Conservation (phyloP, 1,140 invertebrate species). For the Penaeus vannamei region DNA sequence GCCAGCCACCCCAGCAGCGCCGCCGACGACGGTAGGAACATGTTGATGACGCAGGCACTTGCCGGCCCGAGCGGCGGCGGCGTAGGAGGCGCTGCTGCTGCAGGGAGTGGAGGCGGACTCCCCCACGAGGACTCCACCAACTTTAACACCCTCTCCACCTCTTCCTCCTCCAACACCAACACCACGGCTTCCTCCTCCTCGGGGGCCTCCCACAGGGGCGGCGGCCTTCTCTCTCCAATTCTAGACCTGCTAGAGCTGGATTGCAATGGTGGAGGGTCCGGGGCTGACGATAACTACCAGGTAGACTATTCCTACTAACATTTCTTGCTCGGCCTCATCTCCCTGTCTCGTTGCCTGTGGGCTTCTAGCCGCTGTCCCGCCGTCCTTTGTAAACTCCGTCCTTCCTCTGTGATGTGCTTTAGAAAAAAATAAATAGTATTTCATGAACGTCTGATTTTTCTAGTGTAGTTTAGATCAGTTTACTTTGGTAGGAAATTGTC, state of each 20-base stretch:
- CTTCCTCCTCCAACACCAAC: constrained; percentile 39
- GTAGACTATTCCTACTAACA: constrained; percentile 39
- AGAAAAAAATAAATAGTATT: too few relatives aligned
- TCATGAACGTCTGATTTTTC: too few relatives aligned
- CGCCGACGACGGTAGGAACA: background rate
- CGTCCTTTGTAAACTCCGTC: background rate
- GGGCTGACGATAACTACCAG: constrained; percentile 54
- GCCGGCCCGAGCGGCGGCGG: background rate
- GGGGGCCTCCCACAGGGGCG: background rate
- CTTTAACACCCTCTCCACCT: constrained; percentile 32
- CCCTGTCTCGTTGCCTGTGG: background rate
- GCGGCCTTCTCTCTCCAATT: background rate
- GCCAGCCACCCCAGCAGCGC: constrained; percentile 18
- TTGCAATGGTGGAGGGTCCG: constrained; percentile 51
- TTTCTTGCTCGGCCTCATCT: background rate
- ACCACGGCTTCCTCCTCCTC: constrained; percentile 41
- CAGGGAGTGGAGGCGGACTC: constrained; percentile 25
- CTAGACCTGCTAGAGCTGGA: constrained; percentile 21
- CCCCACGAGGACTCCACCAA: background rate
- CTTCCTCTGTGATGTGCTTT: background rate
- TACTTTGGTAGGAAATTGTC: too few relatives aligned
- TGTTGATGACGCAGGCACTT: constrained; percentile 10
- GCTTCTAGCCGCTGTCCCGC: background rate
- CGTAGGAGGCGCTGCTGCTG: background rate
- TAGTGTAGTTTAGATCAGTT: too few relatives aligned